A percentile compares a stretch with the other conserved stretches of the same genome.
Conservation (phyloP, 2,797 vertebrate genomes). For the Helostoma temminkii region DNA sequence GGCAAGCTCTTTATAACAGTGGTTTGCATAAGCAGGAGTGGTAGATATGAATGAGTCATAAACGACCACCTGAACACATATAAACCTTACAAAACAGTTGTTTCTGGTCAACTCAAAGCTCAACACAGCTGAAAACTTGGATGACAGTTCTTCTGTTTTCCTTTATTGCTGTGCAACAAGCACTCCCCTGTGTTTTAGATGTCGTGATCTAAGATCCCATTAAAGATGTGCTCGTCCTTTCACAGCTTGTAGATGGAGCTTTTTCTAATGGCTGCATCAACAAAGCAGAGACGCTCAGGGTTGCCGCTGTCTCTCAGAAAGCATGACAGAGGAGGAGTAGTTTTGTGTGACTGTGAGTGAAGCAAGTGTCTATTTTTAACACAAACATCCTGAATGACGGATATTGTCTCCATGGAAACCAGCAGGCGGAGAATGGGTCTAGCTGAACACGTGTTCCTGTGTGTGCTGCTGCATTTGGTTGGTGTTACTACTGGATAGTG, state of each 20-base stretch:
- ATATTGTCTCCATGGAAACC: conserved; percentile 82
- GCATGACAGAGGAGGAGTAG: conserved; percentile 48
- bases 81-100: conserved; percentile 19
- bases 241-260: background rate
- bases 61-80: background rate
- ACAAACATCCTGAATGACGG: conserved; percentile 79
- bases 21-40: too few species aligned
- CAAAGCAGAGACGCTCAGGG: conserved; percentile 11
- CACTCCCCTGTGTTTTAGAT: background rate
- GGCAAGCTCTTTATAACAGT: too few species aligned
- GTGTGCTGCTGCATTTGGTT: conserved; percentile 3
- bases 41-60: background rate
- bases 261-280: conserved; percentile 4
- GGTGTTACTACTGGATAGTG: background rate
- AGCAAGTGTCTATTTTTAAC: conserved; percentile 82
- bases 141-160: conserved; percentile 1
- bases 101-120: conserved; percentile 6
- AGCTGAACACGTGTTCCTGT: conserved; percentile 9
- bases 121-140: background rate
- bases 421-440: conserved; percentile 42
- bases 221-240: background rate
- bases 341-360: conserved; percentile 40
- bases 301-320: conserved; percentile 31
- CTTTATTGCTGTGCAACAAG: background rate
- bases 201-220: background rate